Evolutionary conservation across 2,797 vertebrate species (phyloP), one percentile per base, ranked within the genome.

Genomic region (Sebastes steindachneri): DNA sequence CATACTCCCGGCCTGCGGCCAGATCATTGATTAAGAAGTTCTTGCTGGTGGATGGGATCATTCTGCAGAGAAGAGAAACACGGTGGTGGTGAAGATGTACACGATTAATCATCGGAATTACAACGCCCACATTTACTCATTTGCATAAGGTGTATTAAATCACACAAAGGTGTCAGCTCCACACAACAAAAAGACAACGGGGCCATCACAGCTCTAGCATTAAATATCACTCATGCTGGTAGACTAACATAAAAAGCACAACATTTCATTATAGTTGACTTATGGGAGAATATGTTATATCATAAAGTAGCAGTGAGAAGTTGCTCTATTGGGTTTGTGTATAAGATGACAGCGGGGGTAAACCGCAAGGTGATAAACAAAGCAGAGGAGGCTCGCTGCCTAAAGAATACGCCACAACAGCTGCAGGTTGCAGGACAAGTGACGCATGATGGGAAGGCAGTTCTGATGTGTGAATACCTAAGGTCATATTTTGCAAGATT

Each of bases 21-120:
- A 98, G 93, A 79, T 98, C 97, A 4, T 97, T 98, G 91, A 98
- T 97, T 89, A 96, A 82, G 93, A 98, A 98, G 69, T 96, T 97
- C 92, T 97, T 97, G 90, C 94, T 98, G 87, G 95, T 96, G 1
- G 97, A 97, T 1, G 97, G 97, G 77, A 98, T 98, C 97, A 98
- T 98, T 92, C 97, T 98, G 89, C 29, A 51, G 72, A 77, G 83
- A 73, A 60, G 82, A 73, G 82, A 88, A 68, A 89, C 59, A 85
- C 0, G 74, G 63, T 12, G 12, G 37, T 25, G 68, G 51, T 88
- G 68, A 90, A 74, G 72, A 88, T 57, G 64, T 23, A 21, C 70
- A 85, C 25, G 58, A 81, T 87, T 82, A 82, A 87, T 91, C 82
- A 76, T 53, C 10, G 4, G 67, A 77, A 85, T 77, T 79, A 71